Percentiles rank a stretch among this genome's conserved stretches.
Evolutionary conservation across 1,140 invertebrate species (phyloP).

Genomic region (Procambarus virginalis): DNA sequence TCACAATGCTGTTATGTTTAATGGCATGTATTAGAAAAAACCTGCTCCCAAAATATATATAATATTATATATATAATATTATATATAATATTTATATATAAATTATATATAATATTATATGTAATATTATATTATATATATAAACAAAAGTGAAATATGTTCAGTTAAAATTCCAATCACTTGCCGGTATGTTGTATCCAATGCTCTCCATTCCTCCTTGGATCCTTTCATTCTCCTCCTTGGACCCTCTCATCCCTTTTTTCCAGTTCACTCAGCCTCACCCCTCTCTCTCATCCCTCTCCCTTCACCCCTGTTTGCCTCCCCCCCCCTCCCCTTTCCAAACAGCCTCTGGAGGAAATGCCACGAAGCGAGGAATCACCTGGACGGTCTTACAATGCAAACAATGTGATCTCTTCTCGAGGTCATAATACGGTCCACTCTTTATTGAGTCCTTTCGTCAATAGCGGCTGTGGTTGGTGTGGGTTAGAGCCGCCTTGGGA

Average conservation of each 20-base stretch:
- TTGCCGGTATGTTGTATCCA: neutral
- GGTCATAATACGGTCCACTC: neutral
- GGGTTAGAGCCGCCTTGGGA: neutral
- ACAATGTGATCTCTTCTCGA: slow-evolving; percentile 10
- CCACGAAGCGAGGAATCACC: slow-evolving; percentile 4
- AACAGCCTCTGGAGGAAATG: neutral
- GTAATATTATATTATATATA: too few species aligned
- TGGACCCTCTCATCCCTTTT: too few species aligned
- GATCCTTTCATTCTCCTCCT: neutral
- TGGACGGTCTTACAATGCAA: neutral
- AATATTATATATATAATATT: too few species aligned
- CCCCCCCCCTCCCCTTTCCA: neutral
- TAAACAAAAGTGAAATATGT: too few species aligned
- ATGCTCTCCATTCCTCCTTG: neutral
- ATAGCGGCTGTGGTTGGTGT: slow-evolving; percentile 7
- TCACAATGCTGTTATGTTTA: too few species aligned
- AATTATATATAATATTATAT: too few species aligned
- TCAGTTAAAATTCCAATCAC: neutral
- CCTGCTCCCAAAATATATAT: too few species aligned
- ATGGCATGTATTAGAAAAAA: too few species aligned
- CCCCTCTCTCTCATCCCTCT: neutral
- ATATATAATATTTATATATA: too few species aligned
- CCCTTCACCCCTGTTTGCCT: neutral
- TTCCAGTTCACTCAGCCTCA: too few species aligned
- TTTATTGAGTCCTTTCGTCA: slow-evolving; percentile 4